Base-by-base conservation (phyloP, 2,888 invertebrate genomes). In the Chrysolina americana region DNA sequence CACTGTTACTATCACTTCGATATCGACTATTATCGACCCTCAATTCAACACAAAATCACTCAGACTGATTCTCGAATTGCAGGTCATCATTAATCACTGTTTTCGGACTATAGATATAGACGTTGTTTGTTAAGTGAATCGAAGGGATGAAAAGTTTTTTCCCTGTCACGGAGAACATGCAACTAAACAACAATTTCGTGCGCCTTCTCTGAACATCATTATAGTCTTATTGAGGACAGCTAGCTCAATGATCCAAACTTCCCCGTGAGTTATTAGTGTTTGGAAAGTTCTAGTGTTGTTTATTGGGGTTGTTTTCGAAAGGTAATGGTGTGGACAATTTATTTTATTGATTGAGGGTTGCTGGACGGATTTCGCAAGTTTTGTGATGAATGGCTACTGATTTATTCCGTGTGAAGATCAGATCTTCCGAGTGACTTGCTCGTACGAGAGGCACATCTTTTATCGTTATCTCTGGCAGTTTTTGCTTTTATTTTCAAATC, bases 191-290 rank as follows among this genome's bases (percentile, higher is more conserved):
- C 23, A 59, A 59, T 59, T 59, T 59, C n/a, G 28, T 23, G 23
- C 59, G 41, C 68, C 41, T 53, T 41, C 41, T 48, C 53, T 41
- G 41, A 68, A 48, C 66, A 66, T 50, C 66, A 66, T 66, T 66
- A 66, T 50, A 44, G 36, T 41, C 48, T 48, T 28, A 71, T 70
- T 68, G 65, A 56, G 65, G 74, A 44, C 50, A 66, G 62, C 65
- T 53, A 65, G 48, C 53, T 74, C 74, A 74, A 74, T 70, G 74
- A 74, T 65, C 68, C 68, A 74, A 74, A 76, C 59, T 76, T 74
- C 63, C 53, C 11, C 44, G 41, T 70, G 70, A 76, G 74, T 76
- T 76, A 76, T 76, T 69, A 70, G 68, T 72, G 74, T 76, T 73
- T 28, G 70, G 68, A 70, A 73, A 71, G 68, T 74, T 74, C 56